Conservation (phyloP, 2,113 vertebrate genomes). For the Acrocephalus arundinaceus region DNA sequence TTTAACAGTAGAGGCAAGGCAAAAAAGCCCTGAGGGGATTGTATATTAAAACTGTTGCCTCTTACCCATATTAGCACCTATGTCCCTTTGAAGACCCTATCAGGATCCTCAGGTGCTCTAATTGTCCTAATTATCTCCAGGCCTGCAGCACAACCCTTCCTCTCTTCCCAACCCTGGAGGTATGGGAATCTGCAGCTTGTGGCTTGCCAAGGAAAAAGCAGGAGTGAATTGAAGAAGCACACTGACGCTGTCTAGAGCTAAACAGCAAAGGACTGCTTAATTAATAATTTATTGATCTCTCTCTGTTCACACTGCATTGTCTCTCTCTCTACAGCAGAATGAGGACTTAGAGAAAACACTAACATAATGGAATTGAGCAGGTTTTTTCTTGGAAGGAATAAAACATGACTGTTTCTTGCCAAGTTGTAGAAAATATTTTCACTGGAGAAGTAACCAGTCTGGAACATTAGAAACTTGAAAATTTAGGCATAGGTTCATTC, state of each 20-base stretch:
- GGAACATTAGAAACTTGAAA: not conserved
- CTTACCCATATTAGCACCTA: not conserved
- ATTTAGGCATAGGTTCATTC: rapidly evolving
- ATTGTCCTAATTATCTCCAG: not conserved
- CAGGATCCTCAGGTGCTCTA: not conserved
- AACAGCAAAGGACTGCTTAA: not conserved
- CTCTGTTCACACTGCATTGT: not conserved
- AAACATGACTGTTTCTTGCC: not conserved
- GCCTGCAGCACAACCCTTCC: not conserved
- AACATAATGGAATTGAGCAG: not conserved
- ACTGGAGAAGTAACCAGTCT: not conserved
- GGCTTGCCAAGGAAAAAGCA: not conserved
- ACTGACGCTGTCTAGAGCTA: not conserved
- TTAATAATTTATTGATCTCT: not conserved
- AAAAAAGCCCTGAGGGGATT: not conserved
- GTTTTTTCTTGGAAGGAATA: not conserved
- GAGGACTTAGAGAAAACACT: not conserved
- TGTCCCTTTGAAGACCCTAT: not conserved
- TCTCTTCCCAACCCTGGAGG: not conserved
- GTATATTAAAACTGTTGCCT: not conserved
- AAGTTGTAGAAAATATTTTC: not conserved
- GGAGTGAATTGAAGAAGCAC: not conserved
- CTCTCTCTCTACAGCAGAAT: not conserved
- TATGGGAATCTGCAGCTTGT: not conserved
- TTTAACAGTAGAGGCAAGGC: not conserved